Evolutionary conservation across 1,140 invertebrate genomes (phyloP), one percentile per base, ranked within the genome.

Genomic region (Hetaerina americana): DNA sequence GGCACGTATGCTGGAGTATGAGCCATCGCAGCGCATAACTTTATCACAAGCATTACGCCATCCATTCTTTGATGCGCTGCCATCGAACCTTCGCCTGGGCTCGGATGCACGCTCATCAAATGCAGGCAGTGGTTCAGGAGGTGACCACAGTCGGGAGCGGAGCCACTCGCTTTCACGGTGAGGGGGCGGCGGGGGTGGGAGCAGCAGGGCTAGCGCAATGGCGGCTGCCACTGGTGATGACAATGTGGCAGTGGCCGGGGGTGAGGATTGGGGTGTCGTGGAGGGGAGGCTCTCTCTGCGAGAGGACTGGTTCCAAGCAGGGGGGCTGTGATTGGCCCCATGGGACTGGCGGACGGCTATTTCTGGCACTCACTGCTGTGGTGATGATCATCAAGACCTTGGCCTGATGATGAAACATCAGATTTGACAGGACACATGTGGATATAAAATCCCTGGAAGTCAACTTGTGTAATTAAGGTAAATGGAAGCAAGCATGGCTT

Each of bases 1-100:
- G 74, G 87, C 90, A 75, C 88, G 89, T 81, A 99, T 99, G 97
- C 82, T 99, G 77, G 95, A 98, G 73, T 99, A 98, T 82, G 95
- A 99, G 78, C 96, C 97, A 26, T 85, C 87, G 15, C 89, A 93
- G 77, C 86, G 97, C 66, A 93, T 99, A 75, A 91, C 91, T 70
- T 83, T 99, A 73, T 86, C 87, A 31, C 95, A 99, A 75, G 93
- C 96, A 5, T 81, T 99, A 73, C 82, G 87, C 27, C 97, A 99
- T 85, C 90, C 93, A 25, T 99, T 98, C 85, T 99, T 99, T 81
- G 88, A 89, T 74, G 90, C 92, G 76, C 85, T 96, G 75, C 89
- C 91, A 22, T 79, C 85, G 15, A 87, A 91, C 74, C 89, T 91
- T 75, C 84, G 89, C 76, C 81, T 94, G 72, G 87, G 86, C 40